Base-by-base conservation (phyloP, 2,888 invertebrate genomes). In the Erebia palarica region DNA sequence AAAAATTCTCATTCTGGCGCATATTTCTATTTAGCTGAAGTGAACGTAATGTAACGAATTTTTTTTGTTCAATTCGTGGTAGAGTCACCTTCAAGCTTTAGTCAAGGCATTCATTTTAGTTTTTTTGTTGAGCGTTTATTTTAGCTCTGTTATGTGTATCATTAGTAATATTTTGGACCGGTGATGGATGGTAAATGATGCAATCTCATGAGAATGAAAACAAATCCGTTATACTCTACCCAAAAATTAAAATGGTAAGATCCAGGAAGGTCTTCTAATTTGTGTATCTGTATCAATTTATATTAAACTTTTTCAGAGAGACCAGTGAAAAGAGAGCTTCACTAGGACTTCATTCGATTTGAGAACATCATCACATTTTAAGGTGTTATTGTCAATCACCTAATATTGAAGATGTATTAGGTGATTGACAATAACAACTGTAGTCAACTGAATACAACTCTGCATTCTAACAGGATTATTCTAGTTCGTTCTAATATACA, bases 31-130 rank as follows among this genome's bases (percentile, higher is more conserved):
- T 51, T 5, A n/a, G n/a, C 51, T 51, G 51, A 51, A 51, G 51
- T 13, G 14, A 14, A 49, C 8, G 51, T 4, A 51, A 14, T 51
- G 7, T n/a, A 4, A n/a, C 51, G 16, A 7, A n/a, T n/a, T n/a
- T 7, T 51, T n/a, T 51, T 7, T 14, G 2, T n/a, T 14, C 51
- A 51, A 51, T n/a, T n/a, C n/a, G 51, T 51, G 14, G n/a, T 14
- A n/a, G 51, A 51, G 51, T 51, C 51, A 51, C 51, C 51, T 51
- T 51, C 14, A 51, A 51, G 51, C 51, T 51, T 51, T 14, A 51
- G 51, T n/a, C 14, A n/a, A 49, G 49, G 4, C 49, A 51, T 51
- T 51, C 14, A 51, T 51, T 51, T 51, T 51, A 51, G 51, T 51
- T n/a, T 51, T 51, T n/a, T 51, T 51, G 51, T 51, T n/a, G 55